Base-by-base conservation (phyloP, 2,888 invertebrate genomes). In the Oscheius sp. region DNA sequence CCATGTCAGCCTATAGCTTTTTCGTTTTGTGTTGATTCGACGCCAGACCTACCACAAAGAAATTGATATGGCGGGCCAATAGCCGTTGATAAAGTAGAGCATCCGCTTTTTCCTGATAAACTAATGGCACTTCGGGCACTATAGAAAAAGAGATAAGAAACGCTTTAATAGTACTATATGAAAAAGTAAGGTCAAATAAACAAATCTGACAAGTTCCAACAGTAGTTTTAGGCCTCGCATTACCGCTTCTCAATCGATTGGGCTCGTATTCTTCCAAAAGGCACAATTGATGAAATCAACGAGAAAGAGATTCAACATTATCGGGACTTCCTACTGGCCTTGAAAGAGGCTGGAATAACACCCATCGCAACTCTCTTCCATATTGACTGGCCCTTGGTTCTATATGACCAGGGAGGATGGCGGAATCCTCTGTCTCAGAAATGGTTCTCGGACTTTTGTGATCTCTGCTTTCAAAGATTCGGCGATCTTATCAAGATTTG, bases 261-360 rank as follows among this genome's bases (percentile, higher is more conserved):
- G 94, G 90, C 93, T 0, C 91, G 94, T 65, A 91, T 95, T 60
- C 90, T 94, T 79, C 94, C 94, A 0, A 92, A 91, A 11, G 94
- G 94, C 9, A 91, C 93, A 29, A 70, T 74, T 85, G 70, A 37
- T 10, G 91, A 92, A 11, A 76, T 94, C 32, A 95, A 94, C 88
- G 90, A 91, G 55, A 91, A 92, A 1, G 95, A 94, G 29, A 91
- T 95, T 11, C 90, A 92, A 74, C 94, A 94, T 90, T 95, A 95
- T 89, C 93, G 92, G 85, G 92, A 93, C 80, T 90, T 95, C 59
- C 93, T 95, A 70, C 91, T 94, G 85, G 93, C 93, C 84, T 91
- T 94, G 7, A 79, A 93, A 5, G 90, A 89, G 0, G 90, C 91
- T 70, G 91, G 91, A 13, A 92, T 93, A 73, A 88, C 90, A 71